phyloP scores from a whole-genome alignment of 2,113 vertebrate species.

The Podocnemis expansa region DNA sequence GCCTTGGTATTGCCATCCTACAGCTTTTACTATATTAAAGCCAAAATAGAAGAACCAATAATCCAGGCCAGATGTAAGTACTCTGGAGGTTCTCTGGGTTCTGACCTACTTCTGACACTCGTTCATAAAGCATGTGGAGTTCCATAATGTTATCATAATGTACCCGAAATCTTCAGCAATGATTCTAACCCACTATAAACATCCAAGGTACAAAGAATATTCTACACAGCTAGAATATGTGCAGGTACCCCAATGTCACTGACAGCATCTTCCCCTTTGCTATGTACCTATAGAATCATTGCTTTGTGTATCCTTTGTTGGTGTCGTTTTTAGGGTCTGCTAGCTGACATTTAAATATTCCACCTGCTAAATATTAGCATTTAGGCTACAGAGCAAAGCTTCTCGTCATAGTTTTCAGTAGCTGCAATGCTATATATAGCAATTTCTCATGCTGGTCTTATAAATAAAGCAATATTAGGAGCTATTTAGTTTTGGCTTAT shows the following conservation, averaged over 20 bases:
- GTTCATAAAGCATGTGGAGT: conserved; percentile 62
- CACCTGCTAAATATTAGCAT: not conserved
- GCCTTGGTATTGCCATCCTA: conserved; percentile 96
- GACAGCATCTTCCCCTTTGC: conserved; percentile 58
- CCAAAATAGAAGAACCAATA: conserved; percentile 90
- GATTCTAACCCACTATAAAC: conserved; percentile 79
- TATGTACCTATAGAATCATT: conserved; percentile 82
- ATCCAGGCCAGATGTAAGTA: conserved; percentile 95
- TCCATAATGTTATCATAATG: conserved; percentile 58
- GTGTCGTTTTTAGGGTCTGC: conserved; percentile 79
- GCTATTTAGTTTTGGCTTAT: conserved; percentile 31
- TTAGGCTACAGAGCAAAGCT: not conserved
- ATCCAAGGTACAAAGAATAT: conserved; percentile 78
- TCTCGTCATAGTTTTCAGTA: conserved; percentile 42
- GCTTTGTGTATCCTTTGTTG: conserved; percentile 77
- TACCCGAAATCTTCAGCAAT: conserved; percentile 76
- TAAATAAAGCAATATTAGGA: not conserved
- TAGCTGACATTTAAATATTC: conserved; percentile 22
- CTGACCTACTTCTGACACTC: conserved; percentile 16
- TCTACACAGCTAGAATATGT: conserved; percentile 83
- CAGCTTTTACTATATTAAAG: conserved; percentile 97
- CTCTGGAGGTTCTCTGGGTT: conserved; percentile 41
- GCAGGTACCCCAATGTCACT: conserved; percentile 66
- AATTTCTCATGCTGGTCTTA: not conserved
- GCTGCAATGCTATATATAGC: conserved; percentile 12